Evolutionary conservation across 2,113 vertebrate genomes (phyloP).

Genomic region (Hucho hucho): DNA sequence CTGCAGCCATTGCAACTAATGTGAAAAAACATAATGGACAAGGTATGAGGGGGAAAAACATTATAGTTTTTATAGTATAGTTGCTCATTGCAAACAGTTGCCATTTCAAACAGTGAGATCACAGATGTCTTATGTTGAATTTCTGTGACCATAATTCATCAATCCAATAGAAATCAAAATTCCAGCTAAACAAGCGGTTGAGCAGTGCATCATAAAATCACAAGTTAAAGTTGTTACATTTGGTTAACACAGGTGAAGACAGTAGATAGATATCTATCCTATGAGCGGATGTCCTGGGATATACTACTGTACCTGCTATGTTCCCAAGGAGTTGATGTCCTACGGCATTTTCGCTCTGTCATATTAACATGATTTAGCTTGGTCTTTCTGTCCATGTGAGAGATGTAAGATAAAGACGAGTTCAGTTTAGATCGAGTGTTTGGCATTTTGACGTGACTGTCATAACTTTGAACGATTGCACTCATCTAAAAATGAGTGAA

Average conservation of each 20-base stretch:
- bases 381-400: neutral
- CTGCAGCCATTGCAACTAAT: slow-evolving; percentile 52
- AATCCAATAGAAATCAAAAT: too few species aligned
- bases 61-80: neutral
- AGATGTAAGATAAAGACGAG: neutral
- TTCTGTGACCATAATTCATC: neutral
- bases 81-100: neutral
- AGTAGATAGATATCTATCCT: neutral
- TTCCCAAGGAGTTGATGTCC: neutral
- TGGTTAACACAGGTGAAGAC: neutral
- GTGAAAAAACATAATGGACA: slow-evolving; percentile 69
- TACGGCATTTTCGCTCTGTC: neutral
- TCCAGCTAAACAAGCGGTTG: neutral
- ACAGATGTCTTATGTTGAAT: neutral
- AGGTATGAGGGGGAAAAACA: slow-evolving; percentile 52
- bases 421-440: neutral
- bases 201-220: neutral
- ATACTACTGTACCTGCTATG: neutral
- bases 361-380: neutral
- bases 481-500: neutral
- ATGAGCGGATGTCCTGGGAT: neutral
- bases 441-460: too few species aligned
- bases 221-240: neutral
- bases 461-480: too few species aligned
- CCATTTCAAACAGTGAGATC: neutral